These are phyloP conservation scores for Seriola quinqueradiata DNA, from an alignment of 2,113 vertebrate genomes.

Conservation along the genomic window DNA sequence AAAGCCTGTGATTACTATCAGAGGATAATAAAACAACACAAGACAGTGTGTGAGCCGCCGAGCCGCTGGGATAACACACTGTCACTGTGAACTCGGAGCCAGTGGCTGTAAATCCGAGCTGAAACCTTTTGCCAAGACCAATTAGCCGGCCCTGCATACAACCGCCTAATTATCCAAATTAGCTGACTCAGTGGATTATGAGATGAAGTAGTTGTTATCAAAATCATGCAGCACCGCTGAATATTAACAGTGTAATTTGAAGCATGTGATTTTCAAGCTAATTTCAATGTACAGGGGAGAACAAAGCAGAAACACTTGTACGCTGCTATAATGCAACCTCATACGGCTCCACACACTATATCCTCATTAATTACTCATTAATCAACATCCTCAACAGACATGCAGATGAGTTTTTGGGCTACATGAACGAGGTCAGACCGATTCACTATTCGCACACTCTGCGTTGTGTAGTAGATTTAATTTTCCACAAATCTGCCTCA, in stretches of 20 bases:
- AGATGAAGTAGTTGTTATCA: constrained; percentile 70
- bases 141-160: constrained; percentile 47
- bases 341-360: background rate
- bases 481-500: too few species aligned
- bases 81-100: constrained; percentile 43
- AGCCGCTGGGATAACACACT: constrained; percentile 26
- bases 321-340: background rate
- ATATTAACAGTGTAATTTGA: constrained; percentile 56
- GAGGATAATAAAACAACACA: constrained; percentile 32
- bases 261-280: constrained; percentile 42
- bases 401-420: background rate
- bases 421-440: background rate
- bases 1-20: constrained; percentile 25
- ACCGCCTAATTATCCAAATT: constrained; percentile 67
- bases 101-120: constrained; percentile 36
- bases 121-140: constrained; percentile 63
- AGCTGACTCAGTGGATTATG: constrained; percentile 67
- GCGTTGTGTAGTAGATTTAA: background rate
- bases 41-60: background rate
- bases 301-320: constrained; percentile 11
- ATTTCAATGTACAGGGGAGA: constrained; percentile 31
- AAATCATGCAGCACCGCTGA: constrained; percentile 51
- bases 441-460: background rate
- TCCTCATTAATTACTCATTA: background rate
- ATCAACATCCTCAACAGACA: background rate